Evolutionary conservation across 2,888 invertebrate species (phyloP).

Genomic region (Galeopsomyia nigrocyanea): DNA sequence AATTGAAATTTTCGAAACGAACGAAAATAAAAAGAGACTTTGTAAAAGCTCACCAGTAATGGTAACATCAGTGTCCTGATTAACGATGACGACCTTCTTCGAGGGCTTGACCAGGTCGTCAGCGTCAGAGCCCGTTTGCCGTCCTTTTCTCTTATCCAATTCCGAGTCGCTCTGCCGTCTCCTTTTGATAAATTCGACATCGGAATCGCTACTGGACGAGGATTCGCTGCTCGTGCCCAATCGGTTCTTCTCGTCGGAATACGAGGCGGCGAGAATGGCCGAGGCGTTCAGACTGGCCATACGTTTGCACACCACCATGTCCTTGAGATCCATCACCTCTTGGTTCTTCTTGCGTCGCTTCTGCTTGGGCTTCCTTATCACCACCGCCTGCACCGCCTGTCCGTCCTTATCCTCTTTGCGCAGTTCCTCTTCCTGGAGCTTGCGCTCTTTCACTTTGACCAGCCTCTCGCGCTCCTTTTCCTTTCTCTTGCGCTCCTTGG

Average conservation of each 20-base stretch:
- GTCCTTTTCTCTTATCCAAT: constrained; percentile 59
- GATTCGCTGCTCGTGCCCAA: constrained; percentile 74
- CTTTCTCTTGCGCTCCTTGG: constrained; percentile 31
- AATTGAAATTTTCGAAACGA: no score
- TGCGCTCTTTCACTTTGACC: constrained; percentile 14
- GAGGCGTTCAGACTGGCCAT: constrained; percentile 94
- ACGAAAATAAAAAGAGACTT: no score
- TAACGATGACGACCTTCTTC: constrained; percentile 80
- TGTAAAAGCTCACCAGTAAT: constrained; percentile 76
- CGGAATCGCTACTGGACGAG: constrained; percentile 69
- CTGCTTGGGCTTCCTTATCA: constrained; percentile 57
- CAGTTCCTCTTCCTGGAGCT: not conserved
- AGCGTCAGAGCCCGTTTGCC: constrained; percentile 56
- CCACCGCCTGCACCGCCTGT: constrained; percentile 55
- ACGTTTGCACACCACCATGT: constrained; percentile 89
- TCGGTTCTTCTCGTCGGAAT: constrained; percentile 77
- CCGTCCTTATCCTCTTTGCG: constrained; percentile 47
- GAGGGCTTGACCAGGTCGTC: constrained; percentile 66
- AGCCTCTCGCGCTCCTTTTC: constrained; percentile 27
- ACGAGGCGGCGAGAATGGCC: constrained; percentile 90
- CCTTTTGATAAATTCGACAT: constrained; percentile 64
- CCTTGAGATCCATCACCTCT: constrained; percentile 83
- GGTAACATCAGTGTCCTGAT: constrained; percentile 89
- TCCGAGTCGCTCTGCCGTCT: constrained; percentile 64
- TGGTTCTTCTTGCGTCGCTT: constrained; percentile 64